These are phyloP conservation scores for Galerucella nymphaeae DNA, from an alignment of 2,888 invertebrate species.

Conservation along the genomic window DNA sequence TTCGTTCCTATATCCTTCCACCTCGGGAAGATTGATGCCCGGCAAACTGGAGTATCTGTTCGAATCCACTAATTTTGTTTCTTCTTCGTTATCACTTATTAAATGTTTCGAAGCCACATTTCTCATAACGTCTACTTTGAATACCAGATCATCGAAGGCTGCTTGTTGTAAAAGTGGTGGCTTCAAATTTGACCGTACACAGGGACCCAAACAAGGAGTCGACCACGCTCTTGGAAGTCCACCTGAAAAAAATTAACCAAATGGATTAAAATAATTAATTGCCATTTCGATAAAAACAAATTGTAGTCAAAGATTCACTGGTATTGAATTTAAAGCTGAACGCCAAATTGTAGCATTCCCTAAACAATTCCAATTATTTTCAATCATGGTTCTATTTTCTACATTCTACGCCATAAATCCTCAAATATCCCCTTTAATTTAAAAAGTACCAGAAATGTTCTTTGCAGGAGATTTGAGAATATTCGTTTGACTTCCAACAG, in stretches of 20 bases:
- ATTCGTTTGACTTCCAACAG: too few species aligned
- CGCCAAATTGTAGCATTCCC: too few species aligned
- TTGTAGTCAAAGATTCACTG: too few species aligned
- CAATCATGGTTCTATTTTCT: too few species aligned
- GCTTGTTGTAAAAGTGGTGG: conserved; percentile 88
- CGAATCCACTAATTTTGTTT: conserved; percentile 59
- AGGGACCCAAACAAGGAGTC: conserved; percentile 64
- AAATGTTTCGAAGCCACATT: conserved; percentile 75
- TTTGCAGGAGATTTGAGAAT: too few species aligned
- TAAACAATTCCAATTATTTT: too few species aligned
- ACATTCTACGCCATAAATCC: too few species aligned
- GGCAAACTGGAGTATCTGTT: conserved; percentile 61
- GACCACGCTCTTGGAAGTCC: conserved; percentile 64
- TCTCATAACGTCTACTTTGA: conserved; percentile 85
- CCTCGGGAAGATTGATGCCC: conserved; percentile 55
- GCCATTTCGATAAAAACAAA: too few species aligned
- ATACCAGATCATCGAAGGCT: conserved; percentile 83
- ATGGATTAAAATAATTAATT: too few species aligned
- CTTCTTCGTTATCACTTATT: conserved; percentile 60
- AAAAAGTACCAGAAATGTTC: too few species aligned
- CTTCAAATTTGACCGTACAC: conserved; percentile 73
- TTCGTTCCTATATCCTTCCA: conserved; percentile 46
- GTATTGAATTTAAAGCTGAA: too few species aligned
- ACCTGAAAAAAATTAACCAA: conserved; percentile 53
- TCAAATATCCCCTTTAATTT: too few species aligned